Percentiles rank a stretch among this genome's conserved stretches.
These are phyloP conservation scores for Dasypus novemcinctus DNA, from an alignment of 2,113 vertebrate species.

Conservation along the genomic window DNA sequence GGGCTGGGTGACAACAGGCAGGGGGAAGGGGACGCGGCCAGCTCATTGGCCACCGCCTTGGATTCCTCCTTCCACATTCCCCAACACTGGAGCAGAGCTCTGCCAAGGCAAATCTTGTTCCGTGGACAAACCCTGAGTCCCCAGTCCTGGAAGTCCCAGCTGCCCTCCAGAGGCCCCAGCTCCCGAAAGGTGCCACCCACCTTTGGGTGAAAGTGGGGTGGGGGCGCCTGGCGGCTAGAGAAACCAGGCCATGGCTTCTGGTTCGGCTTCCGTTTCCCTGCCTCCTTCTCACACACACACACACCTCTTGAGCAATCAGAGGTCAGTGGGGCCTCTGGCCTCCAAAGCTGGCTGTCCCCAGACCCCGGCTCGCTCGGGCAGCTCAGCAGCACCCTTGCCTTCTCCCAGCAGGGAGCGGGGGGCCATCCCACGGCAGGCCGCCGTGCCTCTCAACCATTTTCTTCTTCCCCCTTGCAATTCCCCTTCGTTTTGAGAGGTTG, in stretches of 20 bases:
- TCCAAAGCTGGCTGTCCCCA: neutral
- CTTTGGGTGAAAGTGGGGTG: neutral
- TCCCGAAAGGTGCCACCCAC: neutral
- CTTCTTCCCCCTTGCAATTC: neutral
- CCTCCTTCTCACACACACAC: neutral
- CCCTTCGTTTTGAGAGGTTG: neutral
- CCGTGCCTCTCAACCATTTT: neutral
- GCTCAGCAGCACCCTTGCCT: neutral
- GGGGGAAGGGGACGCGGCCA: neutral
- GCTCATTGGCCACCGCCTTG: neutral
- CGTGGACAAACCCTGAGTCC: neutral
- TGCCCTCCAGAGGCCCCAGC: neutral
- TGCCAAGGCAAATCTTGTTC: neutral
- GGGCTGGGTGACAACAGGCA: neutral
- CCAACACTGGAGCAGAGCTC: neutral
- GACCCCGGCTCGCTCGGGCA: too few relatives aligned
- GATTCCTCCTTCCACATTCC: slow-evolving; percentile 9
- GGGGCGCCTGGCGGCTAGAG: neutral
- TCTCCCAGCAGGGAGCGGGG: neutral
- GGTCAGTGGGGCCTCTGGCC: neutral
- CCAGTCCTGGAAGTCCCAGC: neutral
- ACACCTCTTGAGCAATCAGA: slow-evolving; percentile 11
- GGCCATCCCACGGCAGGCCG: neutral
- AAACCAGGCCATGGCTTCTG: neutral
- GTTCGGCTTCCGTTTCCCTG: neutral